A percentile compares a stretch with the other conserved stretches of the same genome.
These are phyloP conservation scores for Julus scanicus DNA, from an alignment of 2,888 invertebrate species.

Conservation along the genomic window DNA sequence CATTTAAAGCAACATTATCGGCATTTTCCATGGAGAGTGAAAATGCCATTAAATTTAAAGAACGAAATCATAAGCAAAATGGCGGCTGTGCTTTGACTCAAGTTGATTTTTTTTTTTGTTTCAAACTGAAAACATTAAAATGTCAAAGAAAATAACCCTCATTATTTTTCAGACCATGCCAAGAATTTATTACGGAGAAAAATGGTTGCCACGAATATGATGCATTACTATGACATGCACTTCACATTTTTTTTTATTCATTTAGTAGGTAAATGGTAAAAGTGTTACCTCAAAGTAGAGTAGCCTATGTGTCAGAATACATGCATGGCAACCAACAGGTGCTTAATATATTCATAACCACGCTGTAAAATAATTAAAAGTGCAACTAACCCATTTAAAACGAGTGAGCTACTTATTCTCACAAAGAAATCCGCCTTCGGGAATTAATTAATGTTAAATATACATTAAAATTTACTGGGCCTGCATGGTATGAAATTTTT, in stretches of 20 bases:
- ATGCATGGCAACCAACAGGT: neutral
- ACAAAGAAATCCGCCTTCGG: neutral
- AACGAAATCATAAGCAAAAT: constrained; percentile 27
- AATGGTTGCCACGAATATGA: neutral
- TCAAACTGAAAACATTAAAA: neutral
- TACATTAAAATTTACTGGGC: neutral
- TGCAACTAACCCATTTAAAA: neutral
- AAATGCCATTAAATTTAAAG: constrained; percentile 37
- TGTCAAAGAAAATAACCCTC: constrained; percentile 21
- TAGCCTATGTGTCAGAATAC: neutral
- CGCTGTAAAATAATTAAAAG: neutral
- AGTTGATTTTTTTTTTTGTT: neutral
- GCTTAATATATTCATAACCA: neutral
- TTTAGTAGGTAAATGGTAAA: neutral
- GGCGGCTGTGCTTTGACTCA: neutral
- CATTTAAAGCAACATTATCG: constrained; percentile 39
- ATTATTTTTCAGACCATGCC: constrained; percentile 28
- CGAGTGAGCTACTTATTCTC: neutral
- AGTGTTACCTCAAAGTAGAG: neutral
- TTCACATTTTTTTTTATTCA: neutral
- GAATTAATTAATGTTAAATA: neutral
- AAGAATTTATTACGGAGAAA: constrained; percentile 9
- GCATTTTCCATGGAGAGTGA: constrained; percentile 26
- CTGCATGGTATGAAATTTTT: neutral
- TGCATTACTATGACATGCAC: neutral